Conservation (phyloP, 1,140 invertebrate genomes). For the Cherax destructor region DNA sequence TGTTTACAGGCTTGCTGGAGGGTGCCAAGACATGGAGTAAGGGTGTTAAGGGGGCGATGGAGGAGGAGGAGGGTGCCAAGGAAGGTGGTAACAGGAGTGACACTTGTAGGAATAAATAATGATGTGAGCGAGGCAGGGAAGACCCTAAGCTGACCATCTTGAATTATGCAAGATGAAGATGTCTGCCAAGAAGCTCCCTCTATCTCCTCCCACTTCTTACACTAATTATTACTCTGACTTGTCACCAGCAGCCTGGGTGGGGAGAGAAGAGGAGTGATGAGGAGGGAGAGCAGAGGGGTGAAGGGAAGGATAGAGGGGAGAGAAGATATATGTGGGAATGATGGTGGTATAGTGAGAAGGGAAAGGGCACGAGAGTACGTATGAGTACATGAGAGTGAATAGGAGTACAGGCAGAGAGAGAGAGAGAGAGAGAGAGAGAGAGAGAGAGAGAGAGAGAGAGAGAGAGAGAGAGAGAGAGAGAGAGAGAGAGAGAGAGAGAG, state of each 20-base stretch:
- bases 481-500: conserved; percentile 20
- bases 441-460: conserved; percentile 13
- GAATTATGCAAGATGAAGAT: neutral
- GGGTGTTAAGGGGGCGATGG: neutral
- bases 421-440: conserved; percentile 18
- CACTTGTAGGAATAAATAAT: conserved; percentile 11
- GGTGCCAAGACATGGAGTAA: neutral
- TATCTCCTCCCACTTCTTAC: neutral
- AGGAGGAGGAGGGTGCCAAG: neutral
- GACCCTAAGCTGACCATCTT: neutral
- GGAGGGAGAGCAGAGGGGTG: neutral
- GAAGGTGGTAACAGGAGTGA: neutral
- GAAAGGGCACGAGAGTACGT: no score
- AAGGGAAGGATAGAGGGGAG: neutral
- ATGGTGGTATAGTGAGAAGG: no score
- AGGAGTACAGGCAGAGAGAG: neutral
- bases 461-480: conserved; percentile 15
- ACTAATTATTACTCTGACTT: neutral
- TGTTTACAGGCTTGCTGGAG: neutral
- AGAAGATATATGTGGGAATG: no score
- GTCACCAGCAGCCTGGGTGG: neutral
- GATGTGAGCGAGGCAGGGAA: neutral
- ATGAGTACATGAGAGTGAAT: no score
- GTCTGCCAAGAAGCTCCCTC: neutral
- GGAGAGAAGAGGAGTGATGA: neutral